phyloP scores from a whole-genome alignment of 1,140 invertebrate genomes.

The Drusus annulatus region DNA sequence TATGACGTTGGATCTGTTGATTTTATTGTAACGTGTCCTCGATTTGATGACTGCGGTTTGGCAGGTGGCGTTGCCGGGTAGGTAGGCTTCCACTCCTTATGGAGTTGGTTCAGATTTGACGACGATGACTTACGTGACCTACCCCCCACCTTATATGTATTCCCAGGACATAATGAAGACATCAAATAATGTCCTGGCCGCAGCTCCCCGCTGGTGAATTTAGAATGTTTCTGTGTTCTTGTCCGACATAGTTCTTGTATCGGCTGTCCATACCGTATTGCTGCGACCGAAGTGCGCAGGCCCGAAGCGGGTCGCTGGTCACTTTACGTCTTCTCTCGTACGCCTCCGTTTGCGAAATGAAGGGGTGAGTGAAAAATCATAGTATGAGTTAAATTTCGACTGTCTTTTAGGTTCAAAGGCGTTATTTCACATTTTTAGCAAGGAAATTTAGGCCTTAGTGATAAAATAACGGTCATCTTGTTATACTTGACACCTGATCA shows the following conservation, averaged over 20 bases:
- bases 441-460: no score
- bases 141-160: constrained; percentile 46
- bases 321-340: no score
- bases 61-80: background rate
- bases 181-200: constrained; percentile 20
- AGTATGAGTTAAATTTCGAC: no score
- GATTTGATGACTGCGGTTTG: background rate
- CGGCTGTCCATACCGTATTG: constrained; percentile 11
- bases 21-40: background rate
- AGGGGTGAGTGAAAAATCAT: no score
- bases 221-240: constrained; percentile 34
- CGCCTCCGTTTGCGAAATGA: no score
- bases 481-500: no score
- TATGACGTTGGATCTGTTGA: background rate
- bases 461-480: no score
- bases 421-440: no score
- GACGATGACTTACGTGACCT: constrained; percentile 32
- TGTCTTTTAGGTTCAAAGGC: no score
- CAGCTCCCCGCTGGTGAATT: background rate
- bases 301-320: background rate
- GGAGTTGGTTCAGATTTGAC: constrained; percentile 26
- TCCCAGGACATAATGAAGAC: constrained; percentile 45
- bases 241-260: constrained; percentile 41
- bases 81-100: background rate
- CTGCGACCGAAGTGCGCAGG: background rate